Base-by-base conservation (phyloP, 2,113 vertebrate species). In the Psilopsiagon aymara region DNA sequence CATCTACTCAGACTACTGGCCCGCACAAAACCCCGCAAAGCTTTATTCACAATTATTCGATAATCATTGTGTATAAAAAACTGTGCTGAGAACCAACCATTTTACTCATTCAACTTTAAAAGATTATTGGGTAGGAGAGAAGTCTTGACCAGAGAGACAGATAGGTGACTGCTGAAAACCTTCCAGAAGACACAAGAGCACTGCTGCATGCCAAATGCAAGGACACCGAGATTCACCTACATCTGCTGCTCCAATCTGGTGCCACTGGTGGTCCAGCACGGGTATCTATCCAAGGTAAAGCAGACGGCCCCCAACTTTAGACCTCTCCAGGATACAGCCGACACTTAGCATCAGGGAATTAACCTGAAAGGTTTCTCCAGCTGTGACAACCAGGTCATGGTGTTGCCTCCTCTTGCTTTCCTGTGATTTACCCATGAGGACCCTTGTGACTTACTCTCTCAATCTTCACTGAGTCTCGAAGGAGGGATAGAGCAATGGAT, bases 401-500 rank as follows among this genome's bases (percentile, higher is more conserved):
- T 9, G 29, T 14, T 89, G 52, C 28, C 44, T 66, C 44, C 41
- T 62, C 53, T 59, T 53, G 37, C 27, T 55, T 25, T 52, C 8
- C 57, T 71, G 37, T 19, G n/a, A 85, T 82, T 75, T 51, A 43
- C 17, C 28, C 29, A 7, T 5, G 19, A 39, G 37, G 43, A 51
- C 24, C 33, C 17, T 79, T 11, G 9, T 1, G 21, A 9, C 55
- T 74, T 77, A 25, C 9, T 60, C 31, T 37, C 37, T 55, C 51
- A 52, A 19, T 73, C 15, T 70, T 82, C 47, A 25, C 33, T 37
- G 49, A 60, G 53, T 35, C 78, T 28, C 53, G 39, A 21, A 78
- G 28, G 19, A 78, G 13, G 17, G 49, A 35, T 20, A 80, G 37
- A 78, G 31, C n/a, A 49, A 63, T 0, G 0, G 67, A 41, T n/a